Conservation (phyloP, 2,888 invertebrate species). For the Drosophila tanythrix region DNA sequence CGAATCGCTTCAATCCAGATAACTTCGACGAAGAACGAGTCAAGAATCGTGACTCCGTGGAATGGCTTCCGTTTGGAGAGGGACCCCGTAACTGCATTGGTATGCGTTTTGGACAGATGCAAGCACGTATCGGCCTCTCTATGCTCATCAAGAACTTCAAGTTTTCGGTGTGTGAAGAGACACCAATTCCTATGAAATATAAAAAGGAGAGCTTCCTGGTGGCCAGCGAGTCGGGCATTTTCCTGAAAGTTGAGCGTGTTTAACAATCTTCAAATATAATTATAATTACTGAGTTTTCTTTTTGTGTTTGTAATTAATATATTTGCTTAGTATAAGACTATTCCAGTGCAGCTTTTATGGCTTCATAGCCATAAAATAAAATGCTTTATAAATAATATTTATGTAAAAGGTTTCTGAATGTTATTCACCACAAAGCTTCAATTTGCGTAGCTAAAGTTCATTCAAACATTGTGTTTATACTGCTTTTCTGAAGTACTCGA, state of each 20-base stretch:
- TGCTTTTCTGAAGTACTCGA: background rate
- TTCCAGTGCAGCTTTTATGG: background rate
- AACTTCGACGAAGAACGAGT: conserved; percentile 87
- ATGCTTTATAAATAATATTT: background rate
- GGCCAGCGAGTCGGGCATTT: conserved; percentile 64
- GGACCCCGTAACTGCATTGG: conserved; percentile 84
- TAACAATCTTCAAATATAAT: background rate
- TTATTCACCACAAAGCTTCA: no score
- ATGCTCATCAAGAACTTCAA: conserved; percentile 74
- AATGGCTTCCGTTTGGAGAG: conserved; percentile 83
- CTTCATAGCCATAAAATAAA: background rate
- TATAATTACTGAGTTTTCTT: background rate
- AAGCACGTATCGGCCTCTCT: conserved; percentile 74
- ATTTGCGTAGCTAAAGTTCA: conserved; percentile 22
- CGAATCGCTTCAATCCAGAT: conserved; percentile 88
- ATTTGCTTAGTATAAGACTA: background rate
- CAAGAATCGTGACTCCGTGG: conserved; percentile 84
- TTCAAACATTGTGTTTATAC: background rate
- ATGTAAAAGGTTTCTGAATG: background rate
- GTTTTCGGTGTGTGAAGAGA: conserved; percentile 70
- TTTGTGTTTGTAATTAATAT: background rate
- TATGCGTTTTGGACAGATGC: conserved; percentile 83
- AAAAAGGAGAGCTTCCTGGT: conserved; percentile 57
- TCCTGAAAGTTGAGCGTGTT: conserved; percentile 30
- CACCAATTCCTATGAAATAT: conserved; percentile 71